Percentiles rank a stretch among this genome's conserved stretches.
Evolutionary conservation across 2,888 invertebrate species (phyloP).

Genomic region (Clostera curtula): DNA sequence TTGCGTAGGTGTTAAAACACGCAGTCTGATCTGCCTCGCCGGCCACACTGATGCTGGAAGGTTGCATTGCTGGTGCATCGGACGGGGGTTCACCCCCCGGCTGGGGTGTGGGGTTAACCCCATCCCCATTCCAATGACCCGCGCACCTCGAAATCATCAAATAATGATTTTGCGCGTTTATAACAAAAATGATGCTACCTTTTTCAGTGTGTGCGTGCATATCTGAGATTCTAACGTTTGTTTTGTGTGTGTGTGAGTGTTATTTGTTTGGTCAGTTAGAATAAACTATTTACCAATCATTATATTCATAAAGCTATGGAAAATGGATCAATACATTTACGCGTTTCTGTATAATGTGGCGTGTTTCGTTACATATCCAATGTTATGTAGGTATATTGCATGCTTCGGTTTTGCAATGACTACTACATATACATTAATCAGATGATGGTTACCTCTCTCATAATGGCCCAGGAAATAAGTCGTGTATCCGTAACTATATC

Average conservation of each 20-base stretch:
- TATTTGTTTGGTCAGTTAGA: constrained; percentile 40
- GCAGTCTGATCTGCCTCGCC: constrained; percentile 66
- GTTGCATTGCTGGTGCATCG: constrained; percentile 61
- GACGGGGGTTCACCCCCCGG: constrained; percentile 28
- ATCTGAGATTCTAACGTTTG: constrained; percentile 25
- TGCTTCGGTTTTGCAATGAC: neutral
- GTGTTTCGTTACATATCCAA: neutral
- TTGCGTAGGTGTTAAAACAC: constrained; percentile 72
- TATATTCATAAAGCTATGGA: constrained; percentile 45
- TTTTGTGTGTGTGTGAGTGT: constrained; percentile 15
- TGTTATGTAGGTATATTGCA: neutral
- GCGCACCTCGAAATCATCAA: constrained; percentile 69
- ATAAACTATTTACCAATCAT: constrained; percentile 51
- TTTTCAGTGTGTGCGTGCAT: constrained; percentile 14
- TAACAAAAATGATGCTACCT: constrained; percentile 50
- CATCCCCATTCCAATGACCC: constrained; percentile 54
- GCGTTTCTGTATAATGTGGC: constrained; percentile 4
- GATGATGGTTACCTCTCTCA: no score
- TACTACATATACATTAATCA: no score
- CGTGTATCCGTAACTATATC: no score
- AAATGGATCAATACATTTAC: constrained; percentile 41
- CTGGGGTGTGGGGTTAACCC: constrained; percentile 40
- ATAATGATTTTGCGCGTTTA: constrained; percentile 72
- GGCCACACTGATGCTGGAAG: constrained; percentile 68
- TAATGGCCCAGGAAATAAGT: no score